These are phyloP conservation scores for Drosophila nigricruria DNA, from an alignment of 2,888 invertebrate genomes.

Conservation along the genomic window DNA sequence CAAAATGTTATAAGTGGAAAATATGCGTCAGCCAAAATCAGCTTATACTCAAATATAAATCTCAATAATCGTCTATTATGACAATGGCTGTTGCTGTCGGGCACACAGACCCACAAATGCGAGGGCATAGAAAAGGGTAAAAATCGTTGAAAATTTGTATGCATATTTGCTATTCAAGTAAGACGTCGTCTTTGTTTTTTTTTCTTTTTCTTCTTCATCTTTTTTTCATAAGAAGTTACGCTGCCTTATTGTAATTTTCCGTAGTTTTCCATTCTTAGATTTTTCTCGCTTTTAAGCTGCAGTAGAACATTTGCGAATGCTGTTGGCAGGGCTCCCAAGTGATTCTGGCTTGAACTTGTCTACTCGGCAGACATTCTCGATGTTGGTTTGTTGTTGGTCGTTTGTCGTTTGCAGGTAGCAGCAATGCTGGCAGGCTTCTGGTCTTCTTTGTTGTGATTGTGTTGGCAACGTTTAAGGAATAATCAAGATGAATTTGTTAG, in stretches of 20 bases:
- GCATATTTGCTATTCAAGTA: slow-evolving; percentile 50
- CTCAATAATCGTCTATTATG: slow-evolving; percentile 84
- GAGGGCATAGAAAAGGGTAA: slow-evolving; percentile 42
- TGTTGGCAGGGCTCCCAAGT: slow-evolving; percentile 25
- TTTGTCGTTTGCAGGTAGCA: neutral
- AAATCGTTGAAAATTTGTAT: slow-evolving; percentile 68
- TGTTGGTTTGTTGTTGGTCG: slow-evolving; percentile 20
- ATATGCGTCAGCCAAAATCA: slow-evolving; percentile 70
- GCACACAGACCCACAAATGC: neutral
- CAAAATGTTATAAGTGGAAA: slow-evolving; percentile 42
- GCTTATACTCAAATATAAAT: slow-evolving; percentile 81
- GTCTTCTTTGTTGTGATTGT: slow-evolving; percentile 27
- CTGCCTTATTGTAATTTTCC: slow-evolving; percentile 18
- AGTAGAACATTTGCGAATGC: slow-evolving; percentile 50
- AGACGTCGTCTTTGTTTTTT: slow-evolving; percentile 1
- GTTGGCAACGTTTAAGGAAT: slow-evolving; percentile 64
- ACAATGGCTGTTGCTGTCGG: slow-evolving; percentile 54
- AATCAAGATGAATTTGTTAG: slow-evolving; percentile 80
- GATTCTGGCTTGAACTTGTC: slow-evolving; percentile 25
- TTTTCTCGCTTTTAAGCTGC: slow-evolving; percentile 30
- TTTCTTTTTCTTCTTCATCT: neutral
- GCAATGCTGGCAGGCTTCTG: neutral
- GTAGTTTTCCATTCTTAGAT: slow-evolving; percentile 10
- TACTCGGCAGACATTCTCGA: slow-evolving; percentile 14
- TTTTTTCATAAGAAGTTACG: slow-evolving; percentile 1